Evolutionary conservation across 2,113 vertebrate genomes (phyloP), one percentile per base, ranked within the genome.

Genomic region (Craseonycteris thonglongyai): DNA sequence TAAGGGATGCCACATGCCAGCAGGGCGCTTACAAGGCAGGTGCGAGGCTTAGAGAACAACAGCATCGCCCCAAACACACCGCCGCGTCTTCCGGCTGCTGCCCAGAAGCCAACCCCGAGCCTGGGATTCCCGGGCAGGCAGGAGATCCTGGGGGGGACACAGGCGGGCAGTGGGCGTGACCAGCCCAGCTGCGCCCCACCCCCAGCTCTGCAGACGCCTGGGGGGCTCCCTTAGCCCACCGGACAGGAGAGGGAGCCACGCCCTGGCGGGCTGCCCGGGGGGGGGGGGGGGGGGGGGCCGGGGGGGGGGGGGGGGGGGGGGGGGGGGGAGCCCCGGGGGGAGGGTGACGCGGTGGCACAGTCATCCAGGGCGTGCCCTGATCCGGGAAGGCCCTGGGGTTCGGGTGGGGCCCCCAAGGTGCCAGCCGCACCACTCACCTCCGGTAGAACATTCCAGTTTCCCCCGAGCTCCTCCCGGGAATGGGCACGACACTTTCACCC

Each of bases 11-110:
- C 26, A 12, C 0, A 16, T 5, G 0, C 19, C 9, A 11, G n/a
- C 66, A 22, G 33, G 3, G 28, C 14, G 14, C 19, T 61, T 30
- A 16, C 3, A 12, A 26, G 0, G 4, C 28, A 19, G 0, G 2
- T 15, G 40, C 16, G 0, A 13, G 45, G 19, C 33, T 21, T 42
- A 16, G 65, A 86, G 38, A 59, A 11, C 4, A 74, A 28, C 0
- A 19, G 38, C 15, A 28, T 11, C 0, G 3, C 5, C 42, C 30
- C 24, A 13, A 59, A 26, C 47, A 33, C 11, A 5, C 24, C 11
- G 3, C 35, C 4, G 1, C 5, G 21, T 79, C 7, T 38, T 30
- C 40, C 19, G 42, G 35, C 3, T 49, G 58, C 58, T 24, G n/a
- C n/a, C 40, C 47, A 51, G 63, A 47, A 35, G 49, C 14, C 4